phyloP scores from a whole-genome alignment of 2,797 vertebrate species.

The Intellagama lesueurii region DNA sequence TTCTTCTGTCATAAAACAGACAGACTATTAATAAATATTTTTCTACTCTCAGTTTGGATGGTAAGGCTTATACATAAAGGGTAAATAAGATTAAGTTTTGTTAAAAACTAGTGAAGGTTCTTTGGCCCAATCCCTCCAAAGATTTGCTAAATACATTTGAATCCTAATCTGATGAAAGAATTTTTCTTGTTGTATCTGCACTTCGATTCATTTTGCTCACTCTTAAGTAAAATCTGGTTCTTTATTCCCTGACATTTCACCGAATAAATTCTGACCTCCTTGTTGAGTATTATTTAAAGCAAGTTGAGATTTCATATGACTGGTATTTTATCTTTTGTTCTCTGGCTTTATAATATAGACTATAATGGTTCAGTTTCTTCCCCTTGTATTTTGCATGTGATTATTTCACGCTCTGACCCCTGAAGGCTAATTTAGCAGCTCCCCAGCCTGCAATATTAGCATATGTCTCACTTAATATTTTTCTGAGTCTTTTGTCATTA shows the following conservation, averaged over 20 bases:
- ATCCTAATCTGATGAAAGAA: conserved; percentile 20
- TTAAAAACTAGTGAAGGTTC: conserved; percentile 46
- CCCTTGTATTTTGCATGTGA: conserved; percentile 20
- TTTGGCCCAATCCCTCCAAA: not conserved
- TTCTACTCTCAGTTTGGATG: conserved; percentile 21
- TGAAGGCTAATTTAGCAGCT: conserved; percentile 37
- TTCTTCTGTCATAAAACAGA: conserved; percentile 23
- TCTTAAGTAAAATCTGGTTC: conserved; percentile 34
- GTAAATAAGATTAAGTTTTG: conserved; percentile 56
- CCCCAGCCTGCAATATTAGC: not conserved
- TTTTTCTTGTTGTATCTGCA: conserved; percentile 56
- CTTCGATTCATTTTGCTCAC: conserved; percentile 25
- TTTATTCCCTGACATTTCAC: conserved; percentile 46
- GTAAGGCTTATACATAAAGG: conserved; percentile 39
- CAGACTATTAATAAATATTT: conserved; percentile 1
- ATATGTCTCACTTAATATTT: conserved; percentile 11
- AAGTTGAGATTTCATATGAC: conserved; percentile 9
- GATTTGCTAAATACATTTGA: conserved; percentile 44
- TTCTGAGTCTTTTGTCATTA: conserved; percentile 23
- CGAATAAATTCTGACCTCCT: conserved; percentile 40
- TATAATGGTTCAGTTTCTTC: conserved; percentile 13
- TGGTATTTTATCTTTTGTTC: conserved; percentile 8
- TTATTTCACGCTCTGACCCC: conserved; percentile 2
- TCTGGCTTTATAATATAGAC: conserved; percentile 7
- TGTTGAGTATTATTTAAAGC: conserved; percentile 38